Percentiles rank a stretch among this genome's conserved stretches.
phyloP scores from a whole-genome alignment of 1,140 invertebrate species.

The Leptinotarsa undecemlineata region DNA sequence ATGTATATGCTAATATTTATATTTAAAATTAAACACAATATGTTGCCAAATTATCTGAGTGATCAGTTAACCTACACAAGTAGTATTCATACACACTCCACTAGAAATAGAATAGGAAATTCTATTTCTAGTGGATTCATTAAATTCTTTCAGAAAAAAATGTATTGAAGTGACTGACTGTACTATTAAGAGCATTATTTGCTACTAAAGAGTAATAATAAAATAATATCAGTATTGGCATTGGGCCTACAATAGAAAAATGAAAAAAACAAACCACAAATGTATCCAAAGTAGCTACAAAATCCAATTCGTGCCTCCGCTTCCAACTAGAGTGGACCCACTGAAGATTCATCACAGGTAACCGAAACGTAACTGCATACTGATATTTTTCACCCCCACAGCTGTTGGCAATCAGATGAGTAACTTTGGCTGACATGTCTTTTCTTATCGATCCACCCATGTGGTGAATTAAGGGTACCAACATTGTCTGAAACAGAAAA shows the following conservation, averaged over 20 bases:
- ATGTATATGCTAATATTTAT: no score
- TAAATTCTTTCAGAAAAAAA: no score
- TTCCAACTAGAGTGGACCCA: slow-evolving; percentile 91
- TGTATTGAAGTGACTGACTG: no score
- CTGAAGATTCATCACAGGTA: slow-evolving; percentile 83
- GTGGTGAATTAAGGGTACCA: slow-evolving; percentile 85
- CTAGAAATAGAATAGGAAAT: no score
- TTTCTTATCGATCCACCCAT: slow-evolving; percentile 94
- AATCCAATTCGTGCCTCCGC: slow-evolving; percentile 66
- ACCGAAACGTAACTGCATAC: slow-evolving; percentile 84
- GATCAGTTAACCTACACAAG: no score
- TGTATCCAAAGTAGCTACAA: slow-evolving; percentile 68
- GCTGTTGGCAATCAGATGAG: slow-evolving; percentile 88
- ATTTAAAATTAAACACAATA: no score
- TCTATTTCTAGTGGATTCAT: no score
- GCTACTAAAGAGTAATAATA: no score
- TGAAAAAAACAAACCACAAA: slow-evolving; percentile 66
- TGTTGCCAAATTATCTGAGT: no score
- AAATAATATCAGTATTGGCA: no score
- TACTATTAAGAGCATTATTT: no score
- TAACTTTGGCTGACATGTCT: slow-evolving; percentile 84
- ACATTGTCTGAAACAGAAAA: slow-evolving; percentile 67
- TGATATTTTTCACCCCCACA: slow-evolving; percentile 86
- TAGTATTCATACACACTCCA: no score
- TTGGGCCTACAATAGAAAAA: background rate